Evolutionary conservation across 1,140 invertebrate genomes (phyloP).

Genomic region (Drosophila baimaii): DNA sequence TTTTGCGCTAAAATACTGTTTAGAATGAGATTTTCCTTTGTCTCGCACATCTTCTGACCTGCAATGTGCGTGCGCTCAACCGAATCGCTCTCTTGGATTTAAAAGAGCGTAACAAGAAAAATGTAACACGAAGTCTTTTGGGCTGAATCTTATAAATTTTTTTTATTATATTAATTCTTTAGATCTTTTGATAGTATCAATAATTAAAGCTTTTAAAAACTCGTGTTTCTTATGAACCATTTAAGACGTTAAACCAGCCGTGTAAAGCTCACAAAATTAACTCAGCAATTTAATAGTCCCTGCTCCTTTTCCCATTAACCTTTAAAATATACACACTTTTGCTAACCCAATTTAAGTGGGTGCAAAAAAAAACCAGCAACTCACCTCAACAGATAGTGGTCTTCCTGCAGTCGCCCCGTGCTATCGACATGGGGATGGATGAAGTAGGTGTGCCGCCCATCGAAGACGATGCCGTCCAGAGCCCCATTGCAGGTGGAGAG

Average conservation of each 20-base stretch:
- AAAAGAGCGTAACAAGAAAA: background rate
- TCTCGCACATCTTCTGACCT: background rate
- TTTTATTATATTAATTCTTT: too few relatives aligned
- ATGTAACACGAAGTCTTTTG: too few relatives aligned
- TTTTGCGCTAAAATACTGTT: background rate
- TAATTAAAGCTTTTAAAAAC: too few relatives aligned
- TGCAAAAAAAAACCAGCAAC: slow-evolving; percentile 7
- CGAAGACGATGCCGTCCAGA: slow-evolving; percentile 92
- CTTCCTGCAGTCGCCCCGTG: slow-evolving; percentile 69
- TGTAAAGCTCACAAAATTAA: background rate
- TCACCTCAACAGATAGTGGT: slow-evolving; percentile 82
- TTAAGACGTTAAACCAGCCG: background rate
- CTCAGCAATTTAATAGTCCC: background rate
- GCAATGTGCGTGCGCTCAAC: background rate
- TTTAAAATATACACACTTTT: background rate
- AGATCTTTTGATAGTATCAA: too few relatives aligned
- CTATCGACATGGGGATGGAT: slow-evolving; percentile 86
- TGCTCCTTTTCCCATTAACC: background rate
- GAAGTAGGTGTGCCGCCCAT: slow-evolving; percentile 91
- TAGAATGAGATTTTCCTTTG: background rate
- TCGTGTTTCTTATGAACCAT: background rate
- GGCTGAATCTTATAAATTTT: too few relatives aligned
- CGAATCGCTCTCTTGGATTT: background rate
- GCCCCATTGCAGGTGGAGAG: slow-evolving; percentile 93
- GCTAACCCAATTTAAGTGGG: background rate